Evolutionary conservation across 1,140 invertebrate species (phyloP), one percentile per base, ranked within the genome.

Genomic region (Homalodisca vitripennis): DNA sequence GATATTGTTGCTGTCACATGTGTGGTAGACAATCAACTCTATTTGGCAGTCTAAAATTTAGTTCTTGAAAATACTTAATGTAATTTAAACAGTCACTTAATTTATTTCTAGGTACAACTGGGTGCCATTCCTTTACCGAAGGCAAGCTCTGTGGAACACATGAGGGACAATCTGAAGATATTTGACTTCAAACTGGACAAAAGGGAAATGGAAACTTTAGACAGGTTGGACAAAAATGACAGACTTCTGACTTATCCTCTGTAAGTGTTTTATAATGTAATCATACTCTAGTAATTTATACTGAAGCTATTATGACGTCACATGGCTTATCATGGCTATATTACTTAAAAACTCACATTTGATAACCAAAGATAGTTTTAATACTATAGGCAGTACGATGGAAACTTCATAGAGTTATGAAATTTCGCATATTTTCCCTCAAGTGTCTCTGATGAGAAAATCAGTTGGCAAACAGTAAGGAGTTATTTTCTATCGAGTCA

Each of bases 121-220:
- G 84, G 82, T 1, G 74, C 83, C 20, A 79, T 85, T 41, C 81
- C 83, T 24, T 86, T 90, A 69, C 87, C 88, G 10, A 90, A 90
- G 76, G 87, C 85, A 24, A 81, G 83, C 13, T 88, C 82, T 46
- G 78, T 80, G 57, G 73, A 76, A 20, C 77, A 87, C 53, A 84
- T 90, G 31, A 73, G 76, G 34, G 75, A 82, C 66, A 89, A 89
- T 74, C 75, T 85, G 41, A 73, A 85, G 41, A 75, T 86, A 29
- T 85, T 85, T 72, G 82, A 87, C 74, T 87, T 87, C 75, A 67
- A 80, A 55, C 73, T 87, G 24, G 24, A 26, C 20, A 29, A 70
- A 26, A 20, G 31, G 17, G 69, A 70, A 48, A 66, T 70, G 32
- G 47, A 68, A 26, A 14, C 14, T 12, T 51, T 67, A 51, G 48